Evolutionary conservation across 2,113 vertebrate species (phyloP), one percentile per base, ranked within the genome.

Genomic region (Microcebus murinus): DNA sequence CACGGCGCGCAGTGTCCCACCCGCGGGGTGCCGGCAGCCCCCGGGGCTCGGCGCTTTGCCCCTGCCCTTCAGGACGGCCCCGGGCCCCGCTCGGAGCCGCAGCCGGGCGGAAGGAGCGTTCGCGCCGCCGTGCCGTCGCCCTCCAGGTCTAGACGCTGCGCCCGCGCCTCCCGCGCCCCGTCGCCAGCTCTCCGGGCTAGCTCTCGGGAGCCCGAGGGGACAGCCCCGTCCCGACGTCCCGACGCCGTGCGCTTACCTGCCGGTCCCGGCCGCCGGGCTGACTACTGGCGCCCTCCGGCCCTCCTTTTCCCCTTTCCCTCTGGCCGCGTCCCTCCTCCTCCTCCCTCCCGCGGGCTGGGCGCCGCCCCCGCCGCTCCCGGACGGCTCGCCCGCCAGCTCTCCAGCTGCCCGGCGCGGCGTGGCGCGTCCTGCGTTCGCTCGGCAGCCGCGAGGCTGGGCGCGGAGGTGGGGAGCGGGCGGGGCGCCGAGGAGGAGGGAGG

Each of bases 301-400:
- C 94, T 83, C 90, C 85, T 94, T 87, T 76, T 65, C 74, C 86
- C 79, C 45, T 63, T 59, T 94, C 10, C 61, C 55, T 71, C 15
- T 2, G 36, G 70, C 96, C 21, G 42, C 59, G 92, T 74, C 59
- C 96, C 94, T 86, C 96, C 96, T 93, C 96, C 96, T 93, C 92
- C 94, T 59, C 68, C 91, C 71, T 91, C 92, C 81, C 6, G 42
- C 50, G 5, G 67, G 63, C 96, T 86, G 91, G 93, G 92, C 86
- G 63, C 96, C 97, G 96, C 97, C 97, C 96, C 96, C 96, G 77
- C 81, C 55, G 84, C 94, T 96, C 96, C 83, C 74, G 74, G 87
- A 42, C 77, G 17, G 68, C 77, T 87, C 5, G 36, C 57, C 76
- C 65, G 45, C 90, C 83, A 0, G 83, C 77, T 52, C 61, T 23